Percentiles rank a stretch among this genome's conserved stretches.
Conservation (phyloP, 2,113 vertebrate species). For the Erythrocebus patas region DNA sequence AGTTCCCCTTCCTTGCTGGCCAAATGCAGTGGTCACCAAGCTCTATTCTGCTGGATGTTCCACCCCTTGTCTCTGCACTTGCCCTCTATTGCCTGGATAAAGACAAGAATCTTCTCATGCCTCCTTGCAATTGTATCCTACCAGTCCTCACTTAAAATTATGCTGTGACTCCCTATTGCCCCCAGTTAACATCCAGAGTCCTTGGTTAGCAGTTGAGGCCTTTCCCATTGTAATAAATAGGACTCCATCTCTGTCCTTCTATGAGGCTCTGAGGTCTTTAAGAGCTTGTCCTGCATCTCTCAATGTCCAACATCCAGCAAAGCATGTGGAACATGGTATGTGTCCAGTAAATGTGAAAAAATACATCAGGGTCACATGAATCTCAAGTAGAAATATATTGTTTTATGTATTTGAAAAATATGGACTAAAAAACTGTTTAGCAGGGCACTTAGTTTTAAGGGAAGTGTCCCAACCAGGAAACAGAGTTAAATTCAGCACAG, state of each 20-base stretch:
- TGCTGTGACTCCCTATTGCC: neutral
- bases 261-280: neutral
- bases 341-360: neutral
- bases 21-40: neutral
- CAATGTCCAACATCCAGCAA: neutral
- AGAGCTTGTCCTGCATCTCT: neutral
- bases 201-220: neutral
- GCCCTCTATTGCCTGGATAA: neutral
- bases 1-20: neutral
- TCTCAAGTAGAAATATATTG: neutral
- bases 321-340: neutral
- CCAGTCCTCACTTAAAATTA: neutral
- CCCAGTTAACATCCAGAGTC: neutral
- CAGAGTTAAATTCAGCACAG: constrained; percentile 23
- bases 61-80: neutral
- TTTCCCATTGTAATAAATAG: neutral
- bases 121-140: neutral
- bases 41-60: neutral
- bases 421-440: constrained; percentile 9
- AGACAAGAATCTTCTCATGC: neutral
- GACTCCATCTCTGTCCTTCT: neutral
- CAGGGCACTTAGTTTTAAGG: constrained; percentile 1
- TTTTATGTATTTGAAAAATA: constrained; percentile 34
- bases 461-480: constrained; percentile 33
- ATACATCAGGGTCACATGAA: neutral